Evolutionary conservation across 2,888 invertebrate species (phyloP), one percentile per base, ranked within the genome.

Genomic region (Keiferia lycopersicella): DNA sequence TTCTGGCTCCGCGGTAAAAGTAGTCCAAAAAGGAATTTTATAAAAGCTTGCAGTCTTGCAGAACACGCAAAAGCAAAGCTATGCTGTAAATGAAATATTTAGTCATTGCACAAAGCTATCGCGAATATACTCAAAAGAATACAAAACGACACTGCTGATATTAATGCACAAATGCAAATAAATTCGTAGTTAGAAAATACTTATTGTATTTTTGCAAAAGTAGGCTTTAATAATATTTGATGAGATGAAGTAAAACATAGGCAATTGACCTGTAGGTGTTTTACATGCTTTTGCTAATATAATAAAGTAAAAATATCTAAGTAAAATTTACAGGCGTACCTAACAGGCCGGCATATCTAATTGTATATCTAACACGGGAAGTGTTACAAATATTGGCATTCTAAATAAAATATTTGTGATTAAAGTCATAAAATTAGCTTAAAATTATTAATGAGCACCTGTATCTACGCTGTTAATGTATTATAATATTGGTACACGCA

Each of bases 1-100:
- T 73, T 66, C 61, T 66, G 63, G 69, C 68, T 64, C 66, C 65
- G 67, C 67, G 68, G 65, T 67, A 58, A 68, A 57, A 12, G 30
- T 45, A 34, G 58, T 12, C 16, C 8, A 68, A 59, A 45, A 58
- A 20, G 38, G 2, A 39, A 53, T 20, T 10, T 16, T 12, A 39
- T 4, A 20, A n/a, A 45, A 45, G 45, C 45, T 60, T 58, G 11
- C 18, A 0, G 51, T 51, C 51, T 51, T 56, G 56, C 30, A 56
- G 30, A 41, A 41, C 45, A 60, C 41, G 60, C 60, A 22, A 60
- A 41, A 45, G 30, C 45, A 63, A 38, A 48, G 48, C 56, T 57
- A 18, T 34, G 34, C 56, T 56, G 56, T 34, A 56, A 30, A 56
- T 56, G 26, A 34, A 26, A 53, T 20, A 4, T 34, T 58, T 63